Evolutionary conservation across 1,140 invertebrate species (phyloP).

Genomic region (Reticulitermes speratus): DNA sequence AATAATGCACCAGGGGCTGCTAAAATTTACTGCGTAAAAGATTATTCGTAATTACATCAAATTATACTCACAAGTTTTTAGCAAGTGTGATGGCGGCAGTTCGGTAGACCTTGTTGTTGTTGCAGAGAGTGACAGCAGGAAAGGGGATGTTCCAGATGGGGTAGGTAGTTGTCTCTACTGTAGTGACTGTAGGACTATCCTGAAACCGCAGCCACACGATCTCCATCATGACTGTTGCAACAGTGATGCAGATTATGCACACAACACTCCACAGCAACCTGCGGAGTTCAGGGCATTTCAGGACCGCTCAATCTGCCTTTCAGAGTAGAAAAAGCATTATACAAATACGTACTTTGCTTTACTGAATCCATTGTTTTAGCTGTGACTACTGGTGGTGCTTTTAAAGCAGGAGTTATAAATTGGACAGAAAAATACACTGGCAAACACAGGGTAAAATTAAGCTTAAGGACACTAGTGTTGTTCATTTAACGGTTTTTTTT

Average conservation of each 20-base stretch:
- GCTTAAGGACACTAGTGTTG: no score
- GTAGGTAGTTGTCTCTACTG: constrained; percentile 63
- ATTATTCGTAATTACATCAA: no score
- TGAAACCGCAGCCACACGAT: constrained; percentile 41
- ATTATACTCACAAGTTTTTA: constrained; percentile 38
- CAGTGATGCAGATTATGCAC: constrained; percentile 38
- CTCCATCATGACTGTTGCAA: constrained; percentile 40
- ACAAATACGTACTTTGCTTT: no score
- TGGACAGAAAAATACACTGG: no score
- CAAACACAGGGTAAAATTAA: no score
- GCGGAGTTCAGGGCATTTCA: background rate
- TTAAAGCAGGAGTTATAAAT: no score
- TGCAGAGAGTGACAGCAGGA: constrained; percentile 67
- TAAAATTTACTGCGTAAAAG: no score
- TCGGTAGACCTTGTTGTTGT: constrained; percentile 58
- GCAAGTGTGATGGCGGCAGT: constrained; percentile 36
- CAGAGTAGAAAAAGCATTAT: no score
- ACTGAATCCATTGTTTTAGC: no score
- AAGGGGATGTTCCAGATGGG: constrained; percentile 69
- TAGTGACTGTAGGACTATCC: constrained; percentile 53
- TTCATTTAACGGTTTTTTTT: no score
- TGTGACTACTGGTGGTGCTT: no score
- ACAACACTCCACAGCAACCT: constrained; percentile 29
- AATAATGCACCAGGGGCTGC: background rate
- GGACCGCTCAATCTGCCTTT: no score